Conservation (phyloP, 2,888 invertebrate genomes). For the Lycocerus yunnanus region DNA sequence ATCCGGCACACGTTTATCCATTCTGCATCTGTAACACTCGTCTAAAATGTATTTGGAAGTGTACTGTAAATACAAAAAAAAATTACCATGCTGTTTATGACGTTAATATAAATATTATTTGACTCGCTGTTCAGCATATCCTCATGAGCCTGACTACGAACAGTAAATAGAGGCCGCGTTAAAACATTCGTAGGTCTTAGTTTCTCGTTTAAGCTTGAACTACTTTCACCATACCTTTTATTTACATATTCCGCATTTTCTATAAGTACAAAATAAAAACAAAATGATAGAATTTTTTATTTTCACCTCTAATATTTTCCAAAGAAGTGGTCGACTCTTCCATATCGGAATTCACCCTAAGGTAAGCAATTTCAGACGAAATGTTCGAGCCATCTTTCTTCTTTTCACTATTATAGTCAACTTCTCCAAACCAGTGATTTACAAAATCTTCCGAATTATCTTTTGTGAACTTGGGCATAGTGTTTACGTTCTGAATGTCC, state of each 20-base stretch:
- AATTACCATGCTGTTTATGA: slow-evolving; percentile 40
- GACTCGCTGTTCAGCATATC: slow-evolving; percentile 42
- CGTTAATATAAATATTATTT: slow-evolving; percentile 45
- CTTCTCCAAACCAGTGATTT: neutral
- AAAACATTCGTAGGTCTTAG: neutral
- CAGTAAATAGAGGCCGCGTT: slow-evolving; percentile 13
- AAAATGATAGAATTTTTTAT: neutral
- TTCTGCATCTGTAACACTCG: slow-evolving; percentile 30
- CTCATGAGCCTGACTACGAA: slow-evolving; percentile 46
- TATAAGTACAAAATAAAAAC: neutral
- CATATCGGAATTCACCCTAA: slow-evolving; percentile 36
- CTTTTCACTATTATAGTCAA: neutral
- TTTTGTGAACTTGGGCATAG: neutral
- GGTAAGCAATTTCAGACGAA: slow-evolving; percentile 43
- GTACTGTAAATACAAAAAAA: neutral
- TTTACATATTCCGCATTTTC: neutral
- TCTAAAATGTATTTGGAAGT: slow-evolving; percentile 13
- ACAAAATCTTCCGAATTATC: neutral
- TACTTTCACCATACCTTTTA: neutral
- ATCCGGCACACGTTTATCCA: slow-evolving; percentile 51
- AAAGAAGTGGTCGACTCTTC: slow-evolving; percentile 40
- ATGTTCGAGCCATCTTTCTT: slow-evolving; percentile 35
- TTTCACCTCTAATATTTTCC: slow-evolving; percentile 28
- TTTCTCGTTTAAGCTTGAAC: neutral
- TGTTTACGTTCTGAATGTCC: neutral